Evolutionary conservation across 1,140 invertebrate genomes (phyloP).

Genomic region (Parapsyche elsis): DNA sequence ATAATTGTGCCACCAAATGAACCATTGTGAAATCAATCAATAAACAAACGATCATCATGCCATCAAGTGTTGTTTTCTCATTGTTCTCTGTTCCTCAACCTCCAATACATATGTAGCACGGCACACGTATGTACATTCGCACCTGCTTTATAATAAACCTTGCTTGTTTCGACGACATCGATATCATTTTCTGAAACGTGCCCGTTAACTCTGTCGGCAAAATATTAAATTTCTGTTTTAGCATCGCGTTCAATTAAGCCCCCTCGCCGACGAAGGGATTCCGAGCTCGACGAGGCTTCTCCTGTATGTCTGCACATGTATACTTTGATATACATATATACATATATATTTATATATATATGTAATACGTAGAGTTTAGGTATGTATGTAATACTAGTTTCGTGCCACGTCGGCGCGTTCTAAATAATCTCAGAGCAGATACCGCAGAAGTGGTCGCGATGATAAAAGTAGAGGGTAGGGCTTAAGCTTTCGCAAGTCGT

Average conservation of each 20-base stretch:
- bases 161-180: background rate
- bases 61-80: too few species aligned
- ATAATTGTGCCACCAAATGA: too few species aligned
- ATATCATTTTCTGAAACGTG: background rate
- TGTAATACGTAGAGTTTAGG: background rate
- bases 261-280: constrained; percentile 15
- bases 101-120: too few species aligned
- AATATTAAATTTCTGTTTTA: constrained; percentile 38
- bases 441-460: constrained; percentile 2
- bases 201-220: background rate
- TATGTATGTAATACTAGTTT: background rate
- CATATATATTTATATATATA: constrained; percentile 10
- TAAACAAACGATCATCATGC: too few species aligned
- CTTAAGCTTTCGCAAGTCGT: background rate
- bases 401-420: background rate
- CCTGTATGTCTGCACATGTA: background rate
- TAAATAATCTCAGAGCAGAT: constrained; percentile 3
- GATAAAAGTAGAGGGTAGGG: constrained; percentile 6
- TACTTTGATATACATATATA: constrained; percentile 18
- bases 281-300: background rate
- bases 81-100: too few species aligned
- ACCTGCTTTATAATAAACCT: background rate
- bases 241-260: constrained; percentile 33
- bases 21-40: too few species aligned
- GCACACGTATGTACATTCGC: too few species aligned